Conservation (phyloP, 2,113 vertebrate genomes). For the Caretta caretta region DNA sequence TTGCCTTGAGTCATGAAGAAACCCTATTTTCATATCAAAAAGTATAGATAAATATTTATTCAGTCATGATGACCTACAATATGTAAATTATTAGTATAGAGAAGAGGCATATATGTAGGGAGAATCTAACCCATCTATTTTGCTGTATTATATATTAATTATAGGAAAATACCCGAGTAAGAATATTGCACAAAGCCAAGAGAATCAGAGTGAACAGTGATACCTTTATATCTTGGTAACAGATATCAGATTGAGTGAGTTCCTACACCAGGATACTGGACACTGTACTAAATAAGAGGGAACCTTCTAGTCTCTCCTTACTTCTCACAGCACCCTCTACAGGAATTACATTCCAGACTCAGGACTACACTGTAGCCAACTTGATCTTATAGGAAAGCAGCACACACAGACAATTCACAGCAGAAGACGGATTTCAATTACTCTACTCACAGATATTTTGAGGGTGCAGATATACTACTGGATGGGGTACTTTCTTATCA, state of each 20-base stretch:
- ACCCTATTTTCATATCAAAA: conserved; percentile 55
- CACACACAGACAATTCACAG: rapidly evolving
- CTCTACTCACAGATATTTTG: too few relatives aligned
- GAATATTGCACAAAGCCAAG: background rate
- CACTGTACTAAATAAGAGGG: rapidly evolving
- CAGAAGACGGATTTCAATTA: background rate
- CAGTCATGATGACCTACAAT: conserved; percentile 16
- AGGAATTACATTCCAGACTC: background rate
- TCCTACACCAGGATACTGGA: background rate
- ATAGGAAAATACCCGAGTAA: background rate
- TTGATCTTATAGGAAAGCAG: background rate
- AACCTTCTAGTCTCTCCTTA: background rate
- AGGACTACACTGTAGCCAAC: background rate
- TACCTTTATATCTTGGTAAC: background rate
- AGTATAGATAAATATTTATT: background rate
- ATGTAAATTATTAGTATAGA: conserved; percentile 15
- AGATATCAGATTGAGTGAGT: background rate
- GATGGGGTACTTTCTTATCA: background rate
- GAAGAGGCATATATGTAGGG: background rate
- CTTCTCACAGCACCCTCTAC: background rate
- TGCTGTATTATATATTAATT: background rate
- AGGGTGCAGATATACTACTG: background rate
- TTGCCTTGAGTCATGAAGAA: conserved; percentile 30
- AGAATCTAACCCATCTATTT: background rate
- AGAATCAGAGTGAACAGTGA: background rate